phyloP scores from a whole-genome alignment of 2,888 invertebrate species.

The Scaptomyza caliginosa region DNA sequence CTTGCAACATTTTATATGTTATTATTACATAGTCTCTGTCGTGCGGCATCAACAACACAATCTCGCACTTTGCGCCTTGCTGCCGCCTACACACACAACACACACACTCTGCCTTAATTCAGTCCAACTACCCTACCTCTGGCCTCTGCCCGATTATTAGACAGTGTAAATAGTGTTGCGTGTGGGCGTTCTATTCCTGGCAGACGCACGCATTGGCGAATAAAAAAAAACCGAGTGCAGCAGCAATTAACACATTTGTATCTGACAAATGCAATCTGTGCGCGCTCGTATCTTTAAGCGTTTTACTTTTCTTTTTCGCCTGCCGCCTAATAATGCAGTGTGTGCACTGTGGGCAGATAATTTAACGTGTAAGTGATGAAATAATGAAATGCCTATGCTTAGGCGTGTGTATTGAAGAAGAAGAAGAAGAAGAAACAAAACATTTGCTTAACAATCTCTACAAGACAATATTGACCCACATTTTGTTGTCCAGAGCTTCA shows the following conservation, averaged over 20 bases:
- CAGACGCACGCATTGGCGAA: conserved; percentile 66
- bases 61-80: conserved; percentile 62
- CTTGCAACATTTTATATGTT: not conserved
- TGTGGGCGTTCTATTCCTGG: conserved; percentile 80
- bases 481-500: conserved; percentile 15
- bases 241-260: conserved; percentile 79
- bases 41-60: conserved; percentile 58
- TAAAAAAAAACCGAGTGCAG: conserved; percentile 27
- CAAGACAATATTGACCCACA: conserved; percentile 34
- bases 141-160: conserved; percentile 3
- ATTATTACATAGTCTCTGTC: conserved; percentile 14
- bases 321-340: conserved; percentile 42
- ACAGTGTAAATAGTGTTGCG: conserved; percentile 61
- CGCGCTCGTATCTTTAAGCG: conserved; percentile 54
- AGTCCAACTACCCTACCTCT: not conserved
- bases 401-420: too few species aligned
- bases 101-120: conserved; percentile 44
- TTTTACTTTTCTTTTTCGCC: conserved; percentile 27
- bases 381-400: conserved; percentile 15
- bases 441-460: not conserved
- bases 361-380: conserved; percentile 29
- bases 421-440: not conserved
- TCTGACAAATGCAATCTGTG: conserved; percentile 76
- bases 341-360: conserved; percentile 50
- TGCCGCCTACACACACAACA: conserved; percentile 71